These are phyloP conservation scores for Scelioninae gen. 1 DNA, from an alignment of 2,888 invertebrate genomes.

Conservation along the genomic window DNA sequence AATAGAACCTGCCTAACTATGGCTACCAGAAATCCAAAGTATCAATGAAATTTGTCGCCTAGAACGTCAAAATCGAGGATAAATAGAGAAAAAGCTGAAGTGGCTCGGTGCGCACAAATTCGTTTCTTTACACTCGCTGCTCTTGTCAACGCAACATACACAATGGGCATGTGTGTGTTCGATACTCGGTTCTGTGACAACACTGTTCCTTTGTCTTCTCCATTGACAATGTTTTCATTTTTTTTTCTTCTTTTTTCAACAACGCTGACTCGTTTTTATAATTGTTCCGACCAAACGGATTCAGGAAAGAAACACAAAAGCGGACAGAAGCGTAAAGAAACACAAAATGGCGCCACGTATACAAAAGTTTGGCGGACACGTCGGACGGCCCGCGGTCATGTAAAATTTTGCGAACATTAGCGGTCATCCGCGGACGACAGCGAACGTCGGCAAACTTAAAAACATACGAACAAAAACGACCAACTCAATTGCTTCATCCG, in stretches of 20 bases:
- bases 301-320: conserved; percentile 67
- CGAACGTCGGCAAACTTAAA: conserved; percentile 18
- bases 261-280: conserved; percentile 17
- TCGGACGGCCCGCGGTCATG: conserved; percentile 30
- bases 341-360: conserved; percentile 70
- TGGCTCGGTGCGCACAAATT: conserved; percentile 84
- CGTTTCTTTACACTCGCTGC: conserved; percentile 79
- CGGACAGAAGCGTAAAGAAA: conserved; percentile 71
- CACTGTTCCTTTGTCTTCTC: conserved; percentile 1
- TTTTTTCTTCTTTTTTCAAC: conserved; percentile 5
- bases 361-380: conserved; percentile 41
- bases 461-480: conserved; percentile 66
- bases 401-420: conserved; percentile 27
- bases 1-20: too few species aligned
- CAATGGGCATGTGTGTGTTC: conserved; percentile 31
- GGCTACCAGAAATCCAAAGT: too few species aligned
- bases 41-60: conserved; percentile 38
- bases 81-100: conserved; percentile 73
- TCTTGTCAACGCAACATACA: conserved; percentile 43
- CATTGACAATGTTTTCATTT: conserved; percentile 11
- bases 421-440: conserved; percentile 33
- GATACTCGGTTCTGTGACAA: conserved; percentile 45
- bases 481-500: conserved; percentile 40
- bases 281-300: conserved; percentile 53
- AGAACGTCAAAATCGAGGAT: conserved; percentile 10